Evolutionary conservation across 2,113 vertebrate species (phyloP).

Genomic region (Eubucco bourcierii): DNA sequence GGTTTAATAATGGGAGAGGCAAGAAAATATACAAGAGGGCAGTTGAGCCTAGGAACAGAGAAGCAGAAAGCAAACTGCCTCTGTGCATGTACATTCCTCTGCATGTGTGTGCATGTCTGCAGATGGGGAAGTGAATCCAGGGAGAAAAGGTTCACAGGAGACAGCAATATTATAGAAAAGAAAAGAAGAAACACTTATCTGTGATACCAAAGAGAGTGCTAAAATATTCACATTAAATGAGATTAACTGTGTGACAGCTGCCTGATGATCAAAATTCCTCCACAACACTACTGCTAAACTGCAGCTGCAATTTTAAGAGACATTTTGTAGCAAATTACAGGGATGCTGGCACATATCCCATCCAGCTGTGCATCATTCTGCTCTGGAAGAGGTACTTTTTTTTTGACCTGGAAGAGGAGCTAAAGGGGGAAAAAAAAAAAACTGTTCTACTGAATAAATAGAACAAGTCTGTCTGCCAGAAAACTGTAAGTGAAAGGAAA

Average conservation of each 20-base stretch:
- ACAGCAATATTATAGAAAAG: background rate
- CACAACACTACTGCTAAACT: background rate
- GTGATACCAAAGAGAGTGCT: background rate
- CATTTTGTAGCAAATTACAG: background rate
- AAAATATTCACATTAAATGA: background rate
- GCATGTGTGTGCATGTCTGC: rapidly evolving
- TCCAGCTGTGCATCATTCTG: background rate
- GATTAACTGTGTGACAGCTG: background rate
- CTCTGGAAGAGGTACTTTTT: background rate
- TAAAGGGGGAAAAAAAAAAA: background rate
- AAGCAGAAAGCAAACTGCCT: background rate
- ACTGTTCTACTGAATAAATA: background rate
- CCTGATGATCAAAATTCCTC: background rate
- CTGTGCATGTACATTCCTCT: rapidly evolving
- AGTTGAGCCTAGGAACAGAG: background rate
- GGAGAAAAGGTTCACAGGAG: background rate
- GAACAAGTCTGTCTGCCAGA: background rate
- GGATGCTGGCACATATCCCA: background rate
- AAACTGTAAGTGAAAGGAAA: background rate
- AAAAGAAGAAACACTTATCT: background rate
- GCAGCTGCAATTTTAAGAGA: background rate
- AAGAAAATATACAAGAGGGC: background rate
- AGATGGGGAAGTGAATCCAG: background rate
- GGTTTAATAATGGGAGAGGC: background rate
- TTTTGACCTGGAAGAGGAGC: constrained; percentile 8